Evolutionary conservation across 2,888 invertebrate genomes (phyloP).

Genomic region (Physocephala rufipes): DNA sequence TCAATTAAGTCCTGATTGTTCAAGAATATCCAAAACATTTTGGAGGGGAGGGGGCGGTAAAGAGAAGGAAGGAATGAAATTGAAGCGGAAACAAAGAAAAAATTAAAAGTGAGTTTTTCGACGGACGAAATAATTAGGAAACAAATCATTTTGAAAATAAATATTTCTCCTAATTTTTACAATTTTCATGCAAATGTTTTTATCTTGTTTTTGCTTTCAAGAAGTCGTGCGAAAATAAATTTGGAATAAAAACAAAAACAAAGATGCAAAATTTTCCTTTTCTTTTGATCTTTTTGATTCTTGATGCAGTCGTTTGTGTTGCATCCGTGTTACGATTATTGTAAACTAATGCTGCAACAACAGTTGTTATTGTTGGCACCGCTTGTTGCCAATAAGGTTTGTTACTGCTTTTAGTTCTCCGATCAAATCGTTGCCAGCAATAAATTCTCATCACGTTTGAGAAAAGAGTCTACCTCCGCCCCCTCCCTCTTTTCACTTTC

Average conservation of each 20-base stretch:
- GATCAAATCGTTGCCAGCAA: constrained; percentile 45
- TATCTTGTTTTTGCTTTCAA: neutral
- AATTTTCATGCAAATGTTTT: too few species aligned
- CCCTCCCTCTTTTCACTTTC: constrained; percentile 57
- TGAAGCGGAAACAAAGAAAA: too few species aligned
- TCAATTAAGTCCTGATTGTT: constrained; percentile 13
- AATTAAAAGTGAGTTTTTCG: too few species aligned
- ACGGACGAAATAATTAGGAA: too few species aligned
- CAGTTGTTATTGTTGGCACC: neutral
- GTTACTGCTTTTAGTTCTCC: constrained; percentile 1
- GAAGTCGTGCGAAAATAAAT: neutral
- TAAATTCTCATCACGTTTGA: constrained; percentile 63
- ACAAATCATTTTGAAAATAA: too few species aligned
- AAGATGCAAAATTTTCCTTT: too few species aligned
- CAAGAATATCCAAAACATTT: neutral
- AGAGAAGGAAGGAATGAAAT: neutral
- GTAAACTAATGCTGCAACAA: neutral
- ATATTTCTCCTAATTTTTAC: too few species aligned
- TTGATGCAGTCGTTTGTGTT: too few species aligned
- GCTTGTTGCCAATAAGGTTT: neutral
- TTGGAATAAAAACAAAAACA: neutral
- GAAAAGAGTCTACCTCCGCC: constrained; percentile 54
- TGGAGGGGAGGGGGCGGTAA: neutral
- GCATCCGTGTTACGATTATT: too few species aligned
- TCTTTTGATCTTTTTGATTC: too few species aligned